phyloP scores from a whole-genome alignment of 2,888 invertebrate genomes.

The Psylliodes chrysocephalus region DNA sequence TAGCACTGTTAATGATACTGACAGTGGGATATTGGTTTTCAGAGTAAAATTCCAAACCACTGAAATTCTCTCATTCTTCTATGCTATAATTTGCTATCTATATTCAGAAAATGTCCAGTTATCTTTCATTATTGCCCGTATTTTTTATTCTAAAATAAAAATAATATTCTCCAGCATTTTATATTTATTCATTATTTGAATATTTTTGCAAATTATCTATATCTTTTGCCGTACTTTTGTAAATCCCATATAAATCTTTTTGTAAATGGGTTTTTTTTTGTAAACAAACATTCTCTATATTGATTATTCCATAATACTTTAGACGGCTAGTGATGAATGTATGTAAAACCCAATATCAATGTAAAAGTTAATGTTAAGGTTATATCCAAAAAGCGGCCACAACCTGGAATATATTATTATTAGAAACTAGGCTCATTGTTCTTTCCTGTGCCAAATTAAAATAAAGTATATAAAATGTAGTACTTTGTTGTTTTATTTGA shows the following conservation, averaged over 20 bases:
- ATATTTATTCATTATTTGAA: not conserved
- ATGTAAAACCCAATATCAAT: constrained; percentile 62
- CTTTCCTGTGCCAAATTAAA: constrained; percentile 65
- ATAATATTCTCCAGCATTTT: not conserved
- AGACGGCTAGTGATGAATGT: constrained; percentile 65
- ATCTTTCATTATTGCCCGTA: too few relatives aligned
- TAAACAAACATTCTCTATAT: constrained; percentile 51
- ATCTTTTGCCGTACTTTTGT: constrained; percentile 11
- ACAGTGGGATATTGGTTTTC: too few relatives aligned
- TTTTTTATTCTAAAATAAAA: not conserved
- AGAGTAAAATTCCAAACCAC: too few relatives aligned
- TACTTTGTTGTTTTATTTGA: not conserved
- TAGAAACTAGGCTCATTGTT: constrained; percentile 65
- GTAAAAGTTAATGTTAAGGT: constrained; percentile 59
- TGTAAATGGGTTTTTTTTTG: constrained; percentile 4
- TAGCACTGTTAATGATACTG: too few relatives aligned
- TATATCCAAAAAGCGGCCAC: constrained; percentile 59
- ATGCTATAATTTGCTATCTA: too few relatives aligned
- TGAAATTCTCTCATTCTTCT: too few relatives aligned
- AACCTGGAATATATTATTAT: constrained; percentile 58
- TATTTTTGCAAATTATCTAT: not conserved
- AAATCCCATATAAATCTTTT: constrained; percentile 8
- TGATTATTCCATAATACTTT: constrained; percentile 62
- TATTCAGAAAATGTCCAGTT: too few relatives aligned
- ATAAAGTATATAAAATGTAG: constrained; percentile 59